A percentile compares a stretch with the other conserved stretches of the same genome.
Conservation (phyloP, 2,888 invertebrate species). For the Bimastos eiseni region DNA sequence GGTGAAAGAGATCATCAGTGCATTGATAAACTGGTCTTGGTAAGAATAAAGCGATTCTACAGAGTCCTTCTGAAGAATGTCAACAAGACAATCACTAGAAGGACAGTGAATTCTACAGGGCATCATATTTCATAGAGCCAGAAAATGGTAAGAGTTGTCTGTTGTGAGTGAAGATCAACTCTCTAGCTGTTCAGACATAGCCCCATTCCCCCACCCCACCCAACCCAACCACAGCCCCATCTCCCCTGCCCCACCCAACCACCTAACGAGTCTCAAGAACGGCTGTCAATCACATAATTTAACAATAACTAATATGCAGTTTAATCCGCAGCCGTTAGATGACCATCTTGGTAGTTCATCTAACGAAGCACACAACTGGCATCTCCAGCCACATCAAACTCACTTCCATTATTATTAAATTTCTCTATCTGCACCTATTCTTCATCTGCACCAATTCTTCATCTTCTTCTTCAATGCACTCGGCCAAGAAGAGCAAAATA, state of each 20-base stretch:
- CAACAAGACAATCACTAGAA: background rate
- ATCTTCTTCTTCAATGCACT: too few species aligned
- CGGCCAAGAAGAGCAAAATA: background rate
- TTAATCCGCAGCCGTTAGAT: background rate
- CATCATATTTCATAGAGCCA: background rate
- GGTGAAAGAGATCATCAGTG: background rate
- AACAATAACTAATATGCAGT: conserved; percentile 13
- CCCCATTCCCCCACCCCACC: too few species aligned
- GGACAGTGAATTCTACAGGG: background rate
- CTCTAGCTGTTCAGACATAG: background rate
- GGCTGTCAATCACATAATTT: background rate
- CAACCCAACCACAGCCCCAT: too few species aligned
- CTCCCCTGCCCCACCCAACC: too few species aligned
- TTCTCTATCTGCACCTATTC: background rate
- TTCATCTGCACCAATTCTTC: background rate
- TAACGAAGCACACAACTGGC: background rate
- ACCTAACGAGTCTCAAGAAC: background rate
- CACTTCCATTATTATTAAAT: background rate
- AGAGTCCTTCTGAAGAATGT: background rate
- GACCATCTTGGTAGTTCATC: background rate
- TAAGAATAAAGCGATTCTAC: background rate
- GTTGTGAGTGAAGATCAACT: background rate
- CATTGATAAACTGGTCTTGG: background rate
- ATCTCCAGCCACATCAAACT: background rate
- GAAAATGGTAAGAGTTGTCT: background rate